Evolutionary conservation across 2,113 vertebrate genomes (phyloP), one percentile per base, ranked within the genome.

Genomic region (Polypterus bichir): DNA sequence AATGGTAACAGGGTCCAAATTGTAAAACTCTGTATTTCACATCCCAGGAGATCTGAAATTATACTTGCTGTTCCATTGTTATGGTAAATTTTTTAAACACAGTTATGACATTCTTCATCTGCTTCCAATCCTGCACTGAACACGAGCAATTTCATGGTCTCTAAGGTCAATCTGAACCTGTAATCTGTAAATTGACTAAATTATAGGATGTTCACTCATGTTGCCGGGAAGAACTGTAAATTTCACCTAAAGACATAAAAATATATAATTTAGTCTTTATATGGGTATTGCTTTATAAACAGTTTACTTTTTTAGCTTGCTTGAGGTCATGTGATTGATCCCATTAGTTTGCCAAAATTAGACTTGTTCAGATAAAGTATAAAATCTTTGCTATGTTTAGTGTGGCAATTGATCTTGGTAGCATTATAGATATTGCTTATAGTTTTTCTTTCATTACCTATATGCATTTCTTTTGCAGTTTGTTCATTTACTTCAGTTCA

Each of bases 121-220:
- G 83, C 82, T 85, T 81, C 80, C 79, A 83, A 82, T 85, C 84
- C 81, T 76, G 77, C 69, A 70, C 79, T 78, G 81, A 79, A 85
- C 81, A 86, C 82, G 85, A 86, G 82, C 81, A 86, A 86, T 87
- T 89, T 86, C 86, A 86, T 82, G 80, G 84, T 82, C 84, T 86
- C 81, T 81, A 79, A 84, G 85, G 86, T 89, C 85, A 86, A 84
- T 85, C 85, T 88, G 85, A 88, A 91, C 88, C 90, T 86, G 85
- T 88, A 89, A 88, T 87, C 75, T 80, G 88, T 89, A 89, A 91
- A 92, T 91, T 88, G 79, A 84, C 84, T 88, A 87, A 88, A 92
- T 91, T 89, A 89, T 86, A 88, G 87, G 83, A 89, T 90, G 88
- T 88, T 87, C 83, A 83, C 84, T 86, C 85, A 83, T 83, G 82